A percentile compares a stretch with the other conserved stretches of the same genome.
Evolutionary conservation across 2,888 invertebrate species (phyloP).

Genomic region (Phragmatobia fuliginosa): DNA sequence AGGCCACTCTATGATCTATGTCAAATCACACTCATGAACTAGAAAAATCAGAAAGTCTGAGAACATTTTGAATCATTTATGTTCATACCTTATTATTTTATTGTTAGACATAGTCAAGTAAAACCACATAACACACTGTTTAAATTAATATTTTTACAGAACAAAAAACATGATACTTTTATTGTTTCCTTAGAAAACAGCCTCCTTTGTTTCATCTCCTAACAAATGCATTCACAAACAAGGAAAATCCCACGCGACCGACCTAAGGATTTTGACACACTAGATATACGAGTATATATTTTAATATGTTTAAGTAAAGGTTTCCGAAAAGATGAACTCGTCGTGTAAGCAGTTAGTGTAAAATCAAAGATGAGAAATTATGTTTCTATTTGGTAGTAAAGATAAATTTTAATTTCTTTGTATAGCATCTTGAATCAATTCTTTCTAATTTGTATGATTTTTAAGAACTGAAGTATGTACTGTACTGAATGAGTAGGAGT

Average conservation of each 20-base stretch:
- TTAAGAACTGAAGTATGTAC: too few relatives aligned
- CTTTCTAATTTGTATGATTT: too few relatives aligned
- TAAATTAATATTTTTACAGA: slow-evolving; percentile 38
- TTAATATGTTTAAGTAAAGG: too few relatives aligned
- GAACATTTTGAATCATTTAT: not conserved
- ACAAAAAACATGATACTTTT: slow-evolving; percentile 24
- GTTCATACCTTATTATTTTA: not conserved
- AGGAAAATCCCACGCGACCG: slow-evolving; percentile 43
- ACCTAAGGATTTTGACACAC: slow-evolving; percentile 28
- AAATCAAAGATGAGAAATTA: too few relatives aligned
- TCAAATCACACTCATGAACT: too few relatives aligned
- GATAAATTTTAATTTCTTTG: too few relatives aligned
- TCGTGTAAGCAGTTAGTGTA: not conserved
- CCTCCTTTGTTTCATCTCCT: slow-evolving; percentile 34
- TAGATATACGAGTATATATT: not conserved
- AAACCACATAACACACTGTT: slow-evolving; percentile 6
- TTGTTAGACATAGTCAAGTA: not conserved
- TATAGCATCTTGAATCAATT: too few relatives aligned
- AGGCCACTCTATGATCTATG: too few relatives aligned
- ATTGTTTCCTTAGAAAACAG: slow-evolving; percentile 41
- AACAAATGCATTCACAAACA: slow-evolving; percentile 48
- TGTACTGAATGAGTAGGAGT: too few relatives aligned
- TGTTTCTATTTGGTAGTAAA: too few relatives aligned
- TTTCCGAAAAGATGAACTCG: not conserved
- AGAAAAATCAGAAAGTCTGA: too few relatives aligned